Percentiles rank a stretch among this genome's conserved stretches.
Conservation (phyloP, 1,140 invertebrate genomes). For the Oedothorax gibbosus region DNA sequence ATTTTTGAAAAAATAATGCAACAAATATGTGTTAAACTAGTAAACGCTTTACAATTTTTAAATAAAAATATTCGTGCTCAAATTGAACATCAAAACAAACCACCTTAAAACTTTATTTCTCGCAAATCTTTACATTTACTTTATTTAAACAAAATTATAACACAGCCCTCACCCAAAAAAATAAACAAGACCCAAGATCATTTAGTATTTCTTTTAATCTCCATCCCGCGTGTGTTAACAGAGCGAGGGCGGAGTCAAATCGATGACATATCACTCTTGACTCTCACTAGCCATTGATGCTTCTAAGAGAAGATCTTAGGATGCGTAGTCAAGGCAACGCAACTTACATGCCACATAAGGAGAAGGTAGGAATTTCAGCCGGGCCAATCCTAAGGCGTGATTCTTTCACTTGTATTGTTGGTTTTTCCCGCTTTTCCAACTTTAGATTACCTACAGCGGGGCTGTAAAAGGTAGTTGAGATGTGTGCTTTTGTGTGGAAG, state of each 20-base stretch:
- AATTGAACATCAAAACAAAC: too few species aligned
- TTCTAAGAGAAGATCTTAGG: constrained; percentile 51
- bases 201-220: not conserved
- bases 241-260: constrained; percentile 35
- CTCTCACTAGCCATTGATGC: constrained; percentile 56
- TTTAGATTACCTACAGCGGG: not conserved
- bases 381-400: constrained; percentile 55
- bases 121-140: too few species aligned
- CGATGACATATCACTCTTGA: constrained; percentile 57
- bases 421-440: not conserved
- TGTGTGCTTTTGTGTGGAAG: too few species aligned
- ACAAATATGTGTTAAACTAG: too few species aligned
- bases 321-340: constrained; percentile 54
- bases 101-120: too few species aligned
- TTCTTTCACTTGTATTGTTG: constrained; percentile 36
- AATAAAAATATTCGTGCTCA: too few species aligned
- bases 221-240: constrained; percentile 34
- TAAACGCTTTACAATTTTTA: too few species aligned
- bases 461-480: not conserved
- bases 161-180: too few species aligned
- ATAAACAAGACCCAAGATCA: too few species aligned
- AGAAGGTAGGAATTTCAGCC: constrained; percentile 56
- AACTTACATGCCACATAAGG: constrained; percentile 57
- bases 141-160: too few species aligned
- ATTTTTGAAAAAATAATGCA: too few species aligned